Base-by-base conservation (phyloP, 2,113 vertebrate genomes). In the Labrus mixtus region DNA sequence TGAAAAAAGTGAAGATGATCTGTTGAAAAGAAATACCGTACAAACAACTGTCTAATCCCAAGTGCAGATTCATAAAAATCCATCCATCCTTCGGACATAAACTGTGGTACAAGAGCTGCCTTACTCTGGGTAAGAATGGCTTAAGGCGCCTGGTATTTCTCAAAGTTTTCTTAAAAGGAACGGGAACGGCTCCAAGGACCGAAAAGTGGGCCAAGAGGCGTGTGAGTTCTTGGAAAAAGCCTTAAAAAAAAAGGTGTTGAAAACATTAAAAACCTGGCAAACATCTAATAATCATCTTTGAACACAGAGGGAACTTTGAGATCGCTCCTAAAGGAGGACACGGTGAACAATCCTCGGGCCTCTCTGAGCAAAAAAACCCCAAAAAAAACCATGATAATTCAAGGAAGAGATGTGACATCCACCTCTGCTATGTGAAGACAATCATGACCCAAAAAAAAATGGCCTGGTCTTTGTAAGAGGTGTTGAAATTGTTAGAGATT, bases 211-310 rank as follows among this genome's bases (percentile, higher is more conserved):
- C 59, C 16, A 10, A 39, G 45, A 12, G 10, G 68, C 58, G 25
- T 59, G 33, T 54, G 55, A 71, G 58, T 83, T 67, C 25, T 58
- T 25, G 48, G 64, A 74, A 69, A 71, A 33, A 6, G 6, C 4
- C 29, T 33, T 0, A 8, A 0, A 9, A 25, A 22, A 15, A 29
- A 15, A 25, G 51, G 60, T 39, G 19, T 56, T 64, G 60, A 48
- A 72, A 66, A 33, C 5, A 25, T 8, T 51, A 45, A 65, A 55
- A 61, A 43, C 15, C 12, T 72, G 12, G 25, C 25, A 56, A 41
- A 53, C 0, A 39, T 55, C 48, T n/a, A 51, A n/a, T 1, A 51
- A 13, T 17, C 7, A 48, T 19, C 17, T 51, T 51, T 51, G 48
- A 51, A 51, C 7, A 20, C 10, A 51, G 19, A 51, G 19, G 8